Evolutionary conservation across 2,888 invertebrate species (phyloP).

Genomic region (Sabellastarte sp.): DNA sequence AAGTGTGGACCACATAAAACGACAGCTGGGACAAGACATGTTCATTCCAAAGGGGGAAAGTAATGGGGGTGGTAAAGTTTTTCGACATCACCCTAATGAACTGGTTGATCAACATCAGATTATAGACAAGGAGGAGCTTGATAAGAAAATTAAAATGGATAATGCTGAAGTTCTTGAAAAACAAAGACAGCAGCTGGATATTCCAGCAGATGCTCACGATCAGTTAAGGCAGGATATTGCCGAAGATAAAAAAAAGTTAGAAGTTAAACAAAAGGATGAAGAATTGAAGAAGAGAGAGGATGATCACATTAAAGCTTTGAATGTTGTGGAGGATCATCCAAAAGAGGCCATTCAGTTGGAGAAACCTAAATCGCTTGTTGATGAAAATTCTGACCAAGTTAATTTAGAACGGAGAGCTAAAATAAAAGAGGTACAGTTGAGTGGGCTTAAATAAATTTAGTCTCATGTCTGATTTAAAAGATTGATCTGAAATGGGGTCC

Average conservation of each 20-base stretch:
- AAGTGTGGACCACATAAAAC: conserved; percentile 8
- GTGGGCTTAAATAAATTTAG: too few species aligned
- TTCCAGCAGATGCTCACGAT: too few species aligned
- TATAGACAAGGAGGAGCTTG: conserved; percentile 12
- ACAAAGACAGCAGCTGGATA: too few species aligned
- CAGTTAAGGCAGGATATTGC: too few species aligned
- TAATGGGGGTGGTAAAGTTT: conserved; percentile 5
- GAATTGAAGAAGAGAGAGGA: conserved; percentile 12
- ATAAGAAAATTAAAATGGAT: conserved; percentile 9
- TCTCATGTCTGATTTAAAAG: too few species aligned
- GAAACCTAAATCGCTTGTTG: too few species aligned
- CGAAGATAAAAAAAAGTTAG: conserved; percentile 2
- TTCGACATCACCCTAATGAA: conserved; percentile 16
- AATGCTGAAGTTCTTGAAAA: background rate
- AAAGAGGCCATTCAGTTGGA: too few species aligned
- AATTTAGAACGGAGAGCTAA: conserved; percentile 7
- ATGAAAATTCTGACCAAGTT: conserved; percentile 4
- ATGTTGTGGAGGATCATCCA: too few species aligned
- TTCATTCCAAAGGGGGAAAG: conserved; percentile 19
- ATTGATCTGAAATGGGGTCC: background rate
- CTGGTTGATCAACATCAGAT: conserved; percentile 19
- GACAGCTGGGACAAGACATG: conserved; percentile 14
- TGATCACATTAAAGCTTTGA: too few species aligned
- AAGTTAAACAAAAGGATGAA: conserved; percentile 6
- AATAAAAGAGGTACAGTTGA: conserved; percentile 18